phyloP scores from a whole-genome alignment of 2,888 invertebrate genomes.

The Ophion costatus region DNA sequence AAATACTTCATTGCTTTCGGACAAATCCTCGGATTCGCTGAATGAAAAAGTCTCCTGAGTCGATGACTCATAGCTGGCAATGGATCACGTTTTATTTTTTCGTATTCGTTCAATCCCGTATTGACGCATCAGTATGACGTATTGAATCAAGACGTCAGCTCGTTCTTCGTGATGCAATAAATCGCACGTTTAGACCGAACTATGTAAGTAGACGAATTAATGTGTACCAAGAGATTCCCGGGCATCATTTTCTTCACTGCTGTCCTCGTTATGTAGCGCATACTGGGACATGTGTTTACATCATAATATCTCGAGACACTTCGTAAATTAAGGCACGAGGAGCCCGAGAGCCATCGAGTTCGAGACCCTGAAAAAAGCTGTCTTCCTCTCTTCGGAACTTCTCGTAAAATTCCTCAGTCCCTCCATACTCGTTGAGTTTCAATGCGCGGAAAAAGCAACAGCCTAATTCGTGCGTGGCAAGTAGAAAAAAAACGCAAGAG shows the following conservation, averaged over 20 bases:
- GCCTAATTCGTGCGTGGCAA: neutral
- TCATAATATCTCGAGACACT: slow-evolving; percentile 68
- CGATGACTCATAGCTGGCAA: slow-evolving; percentile 30
- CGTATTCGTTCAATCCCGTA: slow-evolving; percentile 60
- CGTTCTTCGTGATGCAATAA: slow-evolving; percentile 45
- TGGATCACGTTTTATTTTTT: slow-evolving; percentile 72
- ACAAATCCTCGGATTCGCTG: neutral
- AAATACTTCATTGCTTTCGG: neutral
- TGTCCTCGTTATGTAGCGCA: slow-evolving; percentile 42
- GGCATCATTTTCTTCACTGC: slow-evolving; percentile 14
- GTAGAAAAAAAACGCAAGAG: too few relatives aligned
- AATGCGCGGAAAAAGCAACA: neutral
- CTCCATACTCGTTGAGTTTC: neutral
- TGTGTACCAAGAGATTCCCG: slow-evolving; percentile 9
- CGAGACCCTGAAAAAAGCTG: slow-evolving; percentile 29
- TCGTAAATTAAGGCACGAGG: slow-evolving; percentile 67
- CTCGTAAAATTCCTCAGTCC: slow-evolving; percentile 4
- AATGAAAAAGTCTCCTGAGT: neutral
- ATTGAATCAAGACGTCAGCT: slow-evolving; percentile 53
- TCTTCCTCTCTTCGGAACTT: neutral
- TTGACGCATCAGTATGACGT: slow-evolving; percentile 20
- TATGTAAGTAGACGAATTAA: slow-evolving; percentile 36
- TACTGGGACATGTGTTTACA: slow-evolving; percentile 60
- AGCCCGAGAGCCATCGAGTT: slow-evolving; percentile 35
- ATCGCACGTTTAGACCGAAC: slow-evolving; percentile 39